These are phyloP conservation scores for Sarcophilus harrisii DNA, from an alignment of 2,797 vertebrate species.

Conservation along the genomic window DNA sequence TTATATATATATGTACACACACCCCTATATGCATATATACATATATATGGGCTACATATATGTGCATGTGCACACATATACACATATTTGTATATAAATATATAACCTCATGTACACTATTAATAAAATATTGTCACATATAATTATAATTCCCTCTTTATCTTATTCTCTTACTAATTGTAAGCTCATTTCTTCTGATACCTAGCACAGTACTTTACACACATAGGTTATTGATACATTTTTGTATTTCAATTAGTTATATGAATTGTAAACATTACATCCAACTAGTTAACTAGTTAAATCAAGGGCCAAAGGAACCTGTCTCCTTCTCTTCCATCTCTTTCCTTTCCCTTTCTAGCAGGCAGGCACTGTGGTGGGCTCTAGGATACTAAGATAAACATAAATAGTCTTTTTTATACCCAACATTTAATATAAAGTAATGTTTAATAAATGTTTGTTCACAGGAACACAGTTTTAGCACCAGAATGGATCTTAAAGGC, in stretches of 20 bases:
- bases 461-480: background rate
- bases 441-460: background rate
- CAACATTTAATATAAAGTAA: background rate
- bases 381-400: background rate
- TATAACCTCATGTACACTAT: background rate
- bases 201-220: background rate
- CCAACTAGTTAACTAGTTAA: background rate
- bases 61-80: background rate
- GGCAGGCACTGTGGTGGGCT: background rate
- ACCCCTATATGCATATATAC: no score
- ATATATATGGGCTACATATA: background rate
- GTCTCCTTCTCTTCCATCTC: background rate
- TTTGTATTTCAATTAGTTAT: background rate
- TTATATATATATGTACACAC: background rate
- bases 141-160: background rate
- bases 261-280: background rate
- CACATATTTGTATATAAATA: background rate
- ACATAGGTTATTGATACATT: background rate
- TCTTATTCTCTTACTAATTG: background rate
- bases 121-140: background rate
- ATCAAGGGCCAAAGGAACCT: background rate
- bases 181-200: background rate
- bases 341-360: background rate
- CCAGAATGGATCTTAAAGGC: background rate
- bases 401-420: background rate